phyloP scores from a whole-genome alignment of 1,140 invertebrate species.

The Oedothorax gibbosus region DNA sequence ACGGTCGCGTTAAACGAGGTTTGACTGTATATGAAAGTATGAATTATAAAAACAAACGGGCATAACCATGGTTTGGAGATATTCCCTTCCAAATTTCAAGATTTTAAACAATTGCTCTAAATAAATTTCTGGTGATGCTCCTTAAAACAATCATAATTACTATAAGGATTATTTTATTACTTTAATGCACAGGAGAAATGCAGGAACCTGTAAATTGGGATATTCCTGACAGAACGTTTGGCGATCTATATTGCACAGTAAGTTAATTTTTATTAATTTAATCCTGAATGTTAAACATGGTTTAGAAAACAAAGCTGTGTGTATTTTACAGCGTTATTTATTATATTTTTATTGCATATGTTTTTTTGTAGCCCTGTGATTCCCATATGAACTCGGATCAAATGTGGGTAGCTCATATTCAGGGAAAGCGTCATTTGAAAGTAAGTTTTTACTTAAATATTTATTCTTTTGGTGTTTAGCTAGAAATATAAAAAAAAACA shows the following conservation, averaged over 20 bases:
- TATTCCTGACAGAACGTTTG: neutral
- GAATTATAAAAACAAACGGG: too few relatives aligned
- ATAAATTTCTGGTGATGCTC: too few relatives aligned
- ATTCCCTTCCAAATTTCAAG: too few relatives aligned
- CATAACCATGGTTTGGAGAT: too few relatives aligned
- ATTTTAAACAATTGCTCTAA: too few relatives aligned
- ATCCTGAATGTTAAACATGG: too few relatives aligned
- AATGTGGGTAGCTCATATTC: neutral
- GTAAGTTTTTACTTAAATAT: neutral
- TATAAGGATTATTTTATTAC: too few relatives aligned
- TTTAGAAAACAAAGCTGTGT: neutral
- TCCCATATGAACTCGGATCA: neutral
- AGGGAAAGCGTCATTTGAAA: neutral
- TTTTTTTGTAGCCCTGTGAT: constrained; percentile 5
- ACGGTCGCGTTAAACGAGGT: too few relatives aligned
- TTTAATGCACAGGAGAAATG: neutral
- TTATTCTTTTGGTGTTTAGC: too few relatives aligned
- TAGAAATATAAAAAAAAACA: too few relatives aligned
- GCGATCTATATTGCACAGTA: constrained; percentile 1
- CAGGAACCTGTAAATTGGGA: neutral
- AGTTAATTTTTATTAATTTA: neutral
- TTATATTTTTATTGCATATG: neutral
- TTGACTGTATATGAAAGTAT: too few relatives aligned
- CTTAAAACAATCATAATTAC: too few relatives aligned
- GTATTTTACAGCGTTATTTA: neutral